Base-by-base conservation (phyloP, 1,140 invertebrate species). In the Bombus terrestris region DNA sequence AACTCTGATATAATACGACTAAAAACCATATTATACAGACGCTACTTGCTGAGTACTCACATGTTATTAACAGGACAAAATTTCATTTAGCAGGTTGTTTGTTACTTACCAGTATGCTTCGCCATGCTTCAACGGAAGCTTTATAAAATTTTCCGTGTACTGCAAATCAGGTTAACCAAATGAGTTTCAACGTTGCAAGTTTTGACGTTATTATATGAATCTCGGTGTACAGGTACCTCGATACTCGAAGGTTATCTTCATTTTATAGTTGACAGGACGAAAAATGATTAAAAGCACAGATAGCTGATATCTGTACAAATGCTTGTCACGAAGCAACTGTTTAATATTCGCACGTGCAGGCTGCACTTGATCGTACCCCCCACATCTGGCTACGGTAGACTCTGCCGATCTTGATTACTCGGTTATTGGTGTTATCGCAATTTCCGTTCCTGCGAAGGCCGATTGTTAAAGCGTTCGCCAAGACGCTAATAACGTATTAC, bases 401-500 rank as follows among this genome's bases (percentile, higher is more conserved):
- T 72, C 76, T 9, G 41, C 10, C 53, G 84, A 81, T 85, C 84
- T 81, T 85, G 83, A 85, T 85, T 80, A 72, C 83, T 59, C 79
- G 59, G 57, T 85, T 81, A 81, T 81, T 69, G 79, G 79, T 57
- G 78, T 81, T 85, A 85, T 85, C 78, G 79, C 79, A 85, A 85
- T 85, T 85, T 85, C 84, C 84, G 84, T 75, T 85, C 43, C 43
- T 8, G 2, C 37, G 78, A 85, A 85, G 84, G 84, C 69, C 71
- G 84, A 85, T 85, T 81, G 78, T 85, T 81, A 75, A 41, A 81
- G 37, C 84, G 78, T 35, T 68, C 78, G 78, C 41, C 69, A 74
- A 81, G 84, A 85, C 79, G 78, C 43, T 81, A 85, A 85, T 85
- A 68, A 85, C 84, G 79, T 59, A 69, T 85, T 81, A 85, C 84